Conservation (phyloP, 2,797 vertebrate genomes). For the Sciaenops ocellatus region DNA sequence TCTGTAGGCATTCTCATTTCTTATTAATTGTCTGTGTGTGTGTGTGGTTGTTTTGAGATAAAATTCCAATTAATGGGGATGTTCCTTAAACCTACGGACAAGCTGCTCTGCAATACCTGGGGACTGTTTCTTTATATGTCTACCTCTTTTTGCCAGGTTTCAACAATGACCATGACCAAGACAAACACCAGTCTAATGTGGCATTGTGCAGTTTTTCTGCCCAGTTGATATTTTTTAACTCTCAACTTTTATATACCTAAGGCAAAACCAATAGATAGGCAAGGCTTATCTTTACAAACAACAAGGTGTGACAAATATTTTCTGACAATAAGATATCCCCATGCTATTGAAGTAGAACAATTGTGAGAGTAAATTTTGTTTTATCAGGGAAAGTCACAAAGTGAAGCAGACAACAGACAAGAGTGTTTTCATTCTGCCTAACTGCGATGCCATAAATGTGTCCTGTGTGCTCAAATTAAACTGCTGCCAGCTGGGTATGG, state of each 20-base stretch:
- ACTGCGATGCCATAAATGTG: slow-evolving; percentile 17
- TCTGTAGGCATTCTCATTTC: slow-evolving; percentile 38
- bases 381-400: slow-evolving; percentile 34
- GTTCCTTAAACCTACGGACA: slow-evolving; percentile 27
- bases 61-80: slow-evolving; percentile 63
- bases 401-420: slow-evolving; percentile 16
- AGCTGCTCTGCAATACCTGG: slow-evolving; percentile 12
- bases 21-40: slow-evolving; percentile 37
- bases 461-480: slow-evolving; percentile 8
- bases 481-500: slow-evolving; percentile 13
- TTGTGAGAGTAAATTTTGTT: slow-evolving; percentile 21
- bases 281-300: slow-evolving; percentile 23
- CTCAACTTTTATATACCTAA: slow-evolving; percentile 12
- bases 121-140: slow-evolving; percentile 24
- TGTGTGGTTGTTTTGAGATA: slow-evolving; percentile 52
- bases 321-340: slow-evolving; percentile 2
- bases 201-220: slow-evolving; percentile 16
- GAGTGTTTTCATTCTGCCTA: slow-evolving; percentile 8
- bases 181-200: slow-evolving; percentile 17
- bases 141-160: slow-evolving; percentile 12
- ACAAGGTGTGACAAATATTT: slow-evolving; percentile 24
- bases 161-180: slow-evolving; percentile 18
- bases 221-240: slow-evolving; percentile 21
- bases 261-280: slow-evolving; percentile 12
- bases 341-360: slow-evolving; percentile 10